phyloP scores from a whole-genome alignment of 2,888 invertebrate species.

The Idaea dimidiata region DNA sequence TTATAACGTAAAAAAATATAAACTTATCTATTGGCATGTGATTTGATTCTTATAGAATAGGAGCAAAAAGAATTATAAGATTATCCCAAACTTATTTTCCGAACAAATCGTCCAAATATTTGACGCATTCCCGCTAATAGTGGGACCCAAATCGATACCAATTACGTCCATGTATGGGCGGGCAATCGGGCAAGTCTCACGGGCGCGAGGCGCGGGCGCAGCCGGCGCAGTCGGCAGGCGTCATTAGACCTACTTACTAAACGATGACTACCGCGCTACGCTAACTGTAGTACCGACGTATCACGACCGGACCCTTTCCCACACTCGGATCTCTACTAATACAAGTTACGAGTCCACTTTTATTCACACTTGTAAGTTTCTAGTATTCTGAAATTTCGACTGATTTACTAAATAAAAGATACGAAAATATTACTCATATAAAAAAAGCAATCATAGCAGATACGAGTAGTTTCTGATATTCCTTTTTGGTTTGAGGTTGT shows the following conservation, averaged over 20 bases:
- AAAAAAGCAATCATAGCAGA: background rate
- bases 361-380: background rate
- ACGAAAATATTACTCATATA: background rate
- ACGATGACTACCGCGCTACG: background rate
- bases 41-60: no score
- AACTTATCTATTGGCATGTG: no score
- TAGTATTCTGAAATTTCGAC: background rate
- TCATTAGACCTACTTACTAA: constrained; percentile 1
- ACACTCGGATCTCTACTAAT: background rate
- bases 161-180: background rate
- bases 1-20: no score
- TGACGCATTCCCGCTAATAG: background rate
- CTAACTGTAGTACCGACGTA: background rate
- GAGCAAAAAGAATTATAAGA: no score
- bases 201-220: background rate
- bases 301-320: background rate
- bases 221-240: background rate
- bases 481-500: no score
- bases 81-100: no score
- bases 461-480: no score
- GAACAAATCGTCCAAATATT: background rate
- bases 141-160: background rate
- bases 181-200: background rate
- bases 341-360: background rate
- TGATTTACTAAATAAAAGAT: background rate